phyloP scores from a whole-genome alignment of 2,113 vertebrate species.

The Corythoichthys intestinalis region DNA sequence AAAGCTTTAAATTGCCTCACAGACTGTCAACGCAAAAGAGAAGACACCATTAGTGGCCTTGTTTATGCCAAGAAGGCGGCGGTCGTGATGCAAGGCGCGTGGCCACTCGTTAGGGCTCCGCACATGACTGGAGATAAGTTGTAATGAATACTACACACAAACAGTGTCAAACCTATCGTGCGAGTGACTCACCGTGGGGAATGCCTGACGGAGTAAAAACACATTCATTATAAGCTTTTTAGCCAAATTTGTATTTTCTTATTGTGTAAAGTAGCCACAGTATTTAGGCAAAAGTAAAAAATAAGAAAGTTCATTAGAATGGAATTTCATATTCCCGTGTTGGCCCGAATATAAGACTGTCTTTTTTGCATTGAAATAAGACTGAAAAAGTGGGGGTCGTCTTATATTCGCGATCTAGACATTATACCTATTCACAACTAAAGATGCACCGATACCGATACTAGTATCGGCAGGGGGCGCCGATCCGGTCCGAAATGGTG shows the following conservation, averaged over 20 bases:
- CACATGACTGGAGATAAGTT: not conserved
- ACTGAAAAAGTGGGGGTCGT: too few relatives aligned
- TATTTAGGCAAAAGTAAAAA: not conserved
- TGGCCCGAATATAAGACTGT: too few relatives aligned
- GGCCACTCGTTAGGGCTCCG: not conserved
- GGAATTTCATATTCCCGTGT: too few relatives aligned
- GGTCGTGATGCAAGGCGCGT: not conserved
- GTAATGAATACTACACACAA: not conserved
- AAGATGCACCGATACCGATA: too few relatives aligned
- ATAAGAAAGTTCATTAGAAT: too few relatives aligned
- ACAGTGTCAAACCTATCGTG: not conserved
- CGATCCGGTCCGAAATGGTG: too few relatives aligned
- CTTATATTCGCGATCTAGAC: too few relatives aligned
- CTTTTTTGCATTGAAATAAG: too few relatives aligned
- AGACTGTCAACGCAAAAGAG: not conserved
- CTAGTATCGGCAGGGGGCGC: too few relatives aligned
- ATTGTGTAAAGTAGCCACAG: not conserved
- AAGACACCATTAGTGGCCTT: not conserved
- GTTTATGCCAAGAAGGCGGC: not conserved
- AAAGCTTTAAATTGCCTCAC: not conserved
- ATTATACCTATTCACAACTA: too few relatives aligned
- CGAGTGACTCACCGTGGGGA: not conserved
- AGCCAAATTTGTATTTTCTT: not conserved
- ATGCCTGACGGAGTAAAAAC: not conserved
- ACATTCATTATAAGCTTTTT: not conserved